Base-by-base conservation (phyloP, 2,888 invertebrate genomes). In the Microctonus brassicae region DNA sequence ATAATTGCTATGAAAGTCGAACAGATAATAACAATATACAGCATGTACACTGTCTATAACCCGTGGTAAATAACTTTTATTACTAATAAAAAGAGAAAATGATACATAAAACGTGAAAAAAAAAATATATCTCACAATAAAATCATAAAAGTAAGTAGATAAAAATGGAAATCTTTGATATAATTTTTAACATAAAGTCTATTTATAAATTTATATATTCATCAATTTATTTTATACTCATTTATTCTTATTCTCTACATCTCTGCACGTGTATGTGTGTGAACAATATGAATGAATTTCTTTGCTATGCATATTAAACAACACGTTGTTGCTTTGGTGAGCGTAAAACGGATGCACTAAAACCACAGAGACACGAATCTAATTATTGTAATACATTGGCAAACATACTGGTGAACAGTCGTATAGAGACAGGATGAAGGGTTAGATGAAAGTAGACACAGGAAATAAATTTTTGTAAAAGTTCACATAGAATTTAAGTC, bases 221-320 rank as follows among this genome's bases (percentile, higher is more conserved):
- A 47, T 17, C 4, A n/a, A 6, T 47, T 36, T 20, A 4, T 2
- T 9, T 5, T 6, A 1, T n/a, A n/a, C n/a, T n/a, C n/a, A 47
- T 7, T 47, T n/a, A 17, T 17, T 47, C 20, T 20, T 6, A 17
- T 20, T 17, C 17, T 47, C 1, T 36, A 20, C 6, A 47, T 47
- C 2, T n/a, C 1, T 17, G 17, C 2, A 4, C 1, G 17, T 17
- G 2, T 1, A 7, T 47, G 7, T n/a, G 17, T 47, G 47, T 79
- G 72, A 77, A 79, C 79, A 80, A 82, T 82, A 77, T 80, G 83
- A 83, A 83, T 83, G 81, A 83, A 82, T 78, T 69, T 39, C 69
- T n/a, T 67, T 42, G 79, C 81, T 17, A 83, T 83, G 83, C 82
- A 83, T 83, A 83, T 82, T 82, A n/a, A 83, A 83, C 78, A 76